Conservation (phyloP, 2,113 vertebrate genomes). For the Psittacara wagleri region DNA sequence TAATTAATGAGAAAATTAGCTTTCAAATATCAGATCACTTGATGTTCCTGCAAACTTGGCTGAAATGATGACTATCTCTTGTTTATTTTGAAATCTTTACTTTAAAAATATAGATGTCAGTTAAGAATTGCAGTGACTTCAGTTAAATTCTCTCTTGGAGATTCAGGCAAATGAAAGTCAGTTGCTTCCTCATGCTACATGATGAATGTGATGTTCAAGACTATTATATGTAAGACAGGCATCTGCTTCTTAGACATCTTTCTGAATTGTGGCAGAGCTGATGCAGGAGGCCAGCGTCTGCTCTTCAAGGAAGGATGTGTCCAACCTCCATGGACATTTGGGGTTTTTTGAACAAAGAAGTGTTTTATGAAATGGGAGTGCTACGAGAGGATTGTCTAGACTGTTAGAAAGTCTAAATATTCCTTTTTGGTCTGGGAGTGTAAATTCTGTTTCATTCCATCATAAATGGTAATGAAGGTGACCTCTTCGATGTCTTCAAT, state of each 20-base stretch:
- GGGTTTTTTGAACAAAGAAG: neutral
- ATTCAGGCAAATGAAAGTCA: neutral
- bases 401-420: neutral
- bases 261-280: neutral
- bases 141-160: neutral
- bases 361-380: neutral
- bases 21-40: neutral
- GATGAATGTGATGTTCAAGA: neutral
- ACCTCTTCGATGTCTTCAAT: neutral
- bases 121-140: neutral
- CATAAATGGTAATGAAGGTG: neutral
- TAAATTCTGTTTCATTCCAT: neutral
- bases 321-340: neutral
- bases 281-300: neutral
- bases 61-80: neutral
- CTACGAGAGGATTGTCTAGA: neutral
- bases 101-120: neutral
- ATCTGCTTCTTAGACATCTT: neutral
- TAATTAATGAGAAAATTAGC: neutral
- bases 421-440: neutral
- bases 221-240: neutral
- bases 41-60: neutral
- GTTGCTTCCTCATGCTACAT: neutral
- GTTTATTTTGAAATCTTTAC: neutral
- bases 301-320: neutral